Conservation (phyloP, 2,113 vertebrate species). For the Theropithecus gelada region DNA sequence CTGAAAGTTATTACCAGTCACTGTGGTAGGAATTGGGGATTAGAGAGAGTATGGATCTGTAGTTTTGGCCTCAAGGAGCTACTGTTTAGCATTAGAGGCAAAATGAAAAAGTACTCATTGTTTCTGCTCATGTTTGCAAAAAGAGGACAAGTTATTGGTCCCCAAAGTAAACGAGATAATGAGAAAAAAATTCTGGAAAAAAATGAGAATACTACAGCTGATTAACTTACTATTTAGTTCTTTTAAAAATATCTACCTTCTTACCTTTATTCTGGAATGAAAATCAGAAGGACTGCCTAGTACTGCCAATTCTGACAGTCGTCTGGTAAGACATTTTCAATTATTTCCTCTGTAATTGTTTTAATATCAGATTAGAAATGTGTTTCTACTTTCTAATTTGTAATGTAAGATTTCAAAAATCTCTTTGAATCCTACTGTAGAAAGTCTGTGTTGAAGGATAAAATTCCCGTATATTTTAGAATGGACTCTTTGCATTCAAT, state of each 20-base stretch:
- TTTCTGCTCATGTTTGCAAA: not conserved
- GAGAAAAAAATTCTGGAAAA: not conserved
- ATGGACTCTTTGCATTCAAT: not conserved
- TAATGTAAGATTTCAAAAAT: not conserved
- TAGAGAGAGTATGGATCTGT: not conserved
- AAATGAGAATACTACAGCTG: not conserved
- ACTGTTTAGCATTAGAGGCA: not conserved
- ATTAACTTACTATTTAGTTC: constrained; percentile 8
- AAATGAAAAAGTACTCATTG: not conserved
- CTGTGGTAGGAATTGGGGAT: not conserved
- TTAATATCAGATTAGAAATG: not conserved
- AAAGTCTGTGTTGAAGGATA: not conserved
- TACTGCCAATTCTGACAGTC: not conserved
- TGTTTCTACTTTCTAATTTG: not conserved
- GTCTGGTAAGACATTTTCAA: not conserved
- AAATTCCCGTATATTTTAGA: constrained; percentile 20
- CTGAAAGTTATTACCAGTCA: not conserved
- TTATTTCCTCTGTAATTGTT: not conserved
- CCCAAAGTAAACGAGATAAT: not conserved
- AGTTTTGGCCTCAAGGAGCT: not conserved
- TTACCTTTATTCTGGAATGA: not conserved
- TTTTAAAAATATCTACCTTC: not conserved
- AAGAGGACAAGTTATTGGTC: not conserved
- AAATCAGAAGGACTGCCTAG: not conserved
- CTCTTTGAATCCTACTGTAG: not conserved